phyloP scores from a whole-genome alignment of 2,888 invertebrate species.

The Alloscopus bannaensis region DNA sequence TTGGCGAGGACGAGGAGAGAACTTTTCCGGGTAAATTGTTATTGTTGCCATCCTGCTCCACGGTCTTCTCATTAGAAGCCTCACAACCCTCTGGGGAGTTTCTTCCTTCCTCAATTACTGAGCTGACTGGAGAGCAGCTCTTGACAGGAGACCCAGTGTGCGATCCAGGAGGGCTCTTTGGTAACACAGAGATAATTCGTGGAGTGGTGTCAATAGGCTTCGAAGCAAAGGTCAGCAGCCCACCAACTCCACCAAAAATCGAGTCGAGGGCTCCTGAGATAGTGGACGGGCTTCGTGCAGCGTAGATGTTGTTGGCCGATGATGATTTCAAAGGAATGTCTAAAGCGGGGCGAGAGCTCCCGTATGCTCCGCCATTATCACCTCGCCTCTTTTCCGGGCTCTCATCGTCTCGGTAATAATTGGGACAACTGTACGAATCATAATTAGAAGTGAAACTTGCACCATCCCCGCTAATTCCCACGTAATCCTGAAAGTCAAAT shows the following conservation, averaged over 20 bases:
- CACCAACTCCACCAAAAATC: slow-evolving; percentile 58
- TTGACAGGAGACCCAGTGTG: slow-evolving; percentile 68
- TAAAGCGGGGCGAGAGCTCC: slow-evolving; percentile 47
- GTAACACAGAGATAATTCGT: slow-evolving; percentile 71
- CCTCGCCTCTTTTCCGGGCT: slow-evolving; percentile 18
- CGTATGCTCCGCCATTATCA: slow-evolving; percentile 19
- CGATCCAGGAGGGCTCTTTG: slow-evolving; percentile 68
- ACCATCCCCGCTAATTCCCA: slow-evolving; percentile 52
- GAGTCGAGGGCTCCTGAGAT: slow-evolving; percentile 63
- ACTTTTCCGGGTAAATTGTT: slow-evolving; percentile 61
- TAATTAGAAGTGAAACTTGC: slow-evolving; percentile 44
- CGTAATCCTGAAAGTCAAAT: slow-evolving; percentile 67
- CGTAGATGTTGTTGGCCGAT: slow-evolving; percentile 41
- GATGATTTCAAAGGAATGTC: slow-evolving; percentile 60
- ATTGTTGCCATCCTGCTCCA: slow-evolving; percentile 61
- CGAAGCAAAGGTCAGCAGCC: slow-evolving; percentile 50
- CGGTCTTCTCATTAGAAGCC: slow-evolving; percentile 68
- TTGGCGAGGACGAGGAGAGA: slow-evolving; percentile 21
- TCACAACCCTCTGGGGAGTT: slow-evolving; percentile 73
- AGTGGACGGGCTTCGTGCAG: slow-evolving; percentile 34
- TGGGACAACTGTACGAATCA: slow-evolving; percentile 43
- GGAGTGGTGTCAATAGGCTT: slow-evolving; percentile 69
- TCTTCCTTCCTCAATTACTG: slow-evolving; percentile 70
- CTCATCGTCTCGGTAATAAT: slow-evolving; percentile 49
- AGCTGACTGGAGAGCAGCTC: slow-evolving; percentile 70